Base-by-base conservation (phyloP, 30 jellyfish, hydroid and myxozoan genomes). In the Cassiopea andromeda region DNA sequence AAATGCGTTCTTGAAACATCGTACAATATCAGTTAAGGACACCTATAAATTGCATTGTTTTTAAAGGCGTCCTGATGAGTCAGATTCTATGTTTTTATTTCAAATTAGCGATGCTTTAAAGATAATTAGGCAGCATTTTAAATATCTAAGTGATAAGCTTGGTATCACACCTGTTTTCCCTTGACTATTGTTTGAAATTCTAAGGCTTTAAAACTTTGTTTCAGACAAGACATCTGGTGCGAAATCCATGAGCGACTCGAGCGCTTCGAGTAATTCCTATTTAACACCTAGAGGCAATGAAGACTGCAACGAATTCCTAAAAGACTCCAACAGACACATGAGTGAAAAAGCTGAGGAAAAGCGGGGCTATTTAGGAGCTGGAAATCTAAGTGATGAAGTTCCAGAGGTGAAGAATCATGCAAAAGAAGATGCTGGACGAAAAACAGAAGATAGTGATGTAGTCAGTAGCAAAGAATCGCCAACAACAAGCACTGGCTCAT, bases 191-290 rank as follows among this genome's bases (percentile, higher is more conserved):
- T 27, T 27, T 27, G 38, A 27, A 27, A 27, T 27, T 27, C 38
- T 27, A 27, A 27, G 38, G 38, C 38, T 27, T 27, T 27, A 27
- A 27, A 27, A 27, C 38, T 27, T 27, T 27, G 38, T 27, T 27
- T 27, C 38, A 27, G 38, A 27, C 38, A 27, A 27, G 38, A 27
- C 38, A 27, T 27, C 38, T 27, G 38, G 38, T 27, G 38, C 46
- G 18, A 75, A 75, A 38, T 82, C 90, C 4, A 66, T 82, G 60
- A 67, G 67, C 19, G 90, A 66, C 12, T 82, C 90, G 6, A 60
- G n/a, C 82, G 43, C 81, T 44, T 82, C 90, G n/a, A 79, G 67
- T 46, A 49, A 73, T 75, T 82, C 90, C 3, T 64, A 60, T 68
- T 46, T 82, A 48, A 82, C 90, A 4, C 90, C 90, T 2, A 27